Conservation (phyloP, 2,888 invertebrate species). For the Eremobia ochroleuca region DNA sequence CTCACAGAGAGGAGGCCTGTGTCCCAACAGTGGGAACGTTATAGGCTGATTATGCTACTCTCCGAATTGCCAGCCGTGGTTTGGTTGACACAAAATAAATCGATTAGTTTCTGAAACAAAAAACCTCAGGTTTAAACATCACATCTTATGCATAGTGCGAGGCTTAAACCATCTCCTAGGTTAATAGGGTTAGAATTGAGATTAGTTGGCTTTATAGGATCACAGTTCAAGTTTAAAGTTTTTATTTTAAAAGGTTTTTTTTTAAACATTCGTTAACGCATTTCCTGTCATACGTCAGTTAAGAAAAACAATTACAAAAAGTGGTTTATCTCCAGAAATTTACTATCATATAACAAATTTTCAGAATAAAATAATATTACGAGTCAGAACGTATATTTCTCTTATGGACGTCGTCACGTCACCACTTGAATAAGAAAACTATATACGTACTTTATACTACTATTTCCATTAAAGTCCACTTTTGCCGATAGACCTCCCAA, state of each 20-base stretch:
- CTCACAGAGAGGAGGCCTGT: too few relatives aligned
- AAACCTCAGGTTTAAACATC: constrained; percentile 39
- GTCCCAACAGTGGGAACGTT: too few relatives aligned
- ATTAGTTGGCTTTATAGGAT: constrained; percentile 34
- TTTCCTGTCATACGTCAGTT: constrained; percentile 20
- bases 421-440: neutral
- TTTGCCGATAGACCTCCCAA: neutral
- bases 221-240: constrained; percentile 29
- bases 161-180: constrained; percentile 24
- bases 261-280: constrained; percentile 3
- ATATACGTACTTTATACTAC: neutral
- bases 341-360: neutral
- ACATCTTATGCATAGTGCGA: constrained; percentile 36
- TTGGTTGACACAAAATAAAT: neutral
- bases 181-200: constrained; percentile 37
- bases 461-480: neutral
- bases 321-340: neutral
- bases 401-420: neutral
- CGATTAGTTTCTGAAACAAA: neutral
- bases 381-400: neutral
- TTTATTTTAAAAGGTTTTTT: constrained; percentile 18
- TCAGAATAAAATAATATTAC: neutral
- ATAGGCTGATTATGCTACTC: too few relatives aligned
- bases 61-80: neutral
- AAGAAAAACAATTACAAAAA: neutral